Evolutionary conservation across 2,888 invertebrate species (phyloP), one percentile per base, ranked within the genome.

Genomic region (Ischnus inquisitorius): DNA sequence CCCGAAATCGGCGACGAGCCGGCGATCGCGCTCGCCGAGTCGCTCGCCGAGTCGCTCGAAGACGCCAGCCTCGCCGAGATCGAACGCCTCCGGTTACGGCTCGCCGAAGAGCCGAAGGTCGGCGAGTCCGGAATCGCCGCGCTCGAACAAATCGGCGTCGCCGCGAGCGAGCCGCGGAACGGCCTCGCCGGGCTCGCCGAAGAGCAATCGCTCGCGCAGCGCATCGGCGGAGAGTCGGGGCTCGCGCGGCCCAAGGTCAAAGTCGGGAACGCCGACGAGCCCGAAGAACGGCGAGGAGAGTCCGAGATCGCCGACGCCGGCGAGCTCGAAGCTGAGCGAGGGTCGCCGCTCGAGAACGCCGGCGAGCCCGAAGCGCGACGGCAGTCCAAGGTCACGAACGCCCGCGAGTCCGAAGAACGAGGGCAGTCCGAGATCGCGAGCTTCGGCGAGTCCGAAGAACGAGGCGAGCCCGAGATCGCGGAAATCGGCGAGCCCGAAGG

Each of bases 21-120:
- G 60, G 0, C 60, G 79, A 57, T 85, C 87, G 8, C n/a, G n/a
- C n/a, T 93, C 94, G 2, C 92, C 91, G 1, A 90, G 90, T 83
- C 92, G 5, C 93, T 93, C 94, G 2, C 92, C 91, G 1, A 90
- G 90, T 83, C 92, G 5, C 93, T 92, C 93, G 3, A 92, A 90
- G 46, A 91, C 92, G 76, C 89, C 92, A 3, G 88, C 74, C 1
- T 89, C 90, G 5, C 90, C 90, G 5, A 83, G 71, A 0, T 89
- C 89, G 0, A 88, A 88, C 54, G 88, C 88, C 19, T 92, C 92
- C 3, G 87, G 89, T 91, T 93, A 48, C 79, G 93, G 84, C 90
- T 94, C 57, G 34, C 87, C 86, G 12, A 88, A 80, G 64, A 88
- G 88, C 79, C 87, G 79, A 19, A 86, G 88, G 83, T 92, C 89